Conservation (phyloP, 2,888 invertebrate genomes). For the Coecobrya sp. region DNA sequence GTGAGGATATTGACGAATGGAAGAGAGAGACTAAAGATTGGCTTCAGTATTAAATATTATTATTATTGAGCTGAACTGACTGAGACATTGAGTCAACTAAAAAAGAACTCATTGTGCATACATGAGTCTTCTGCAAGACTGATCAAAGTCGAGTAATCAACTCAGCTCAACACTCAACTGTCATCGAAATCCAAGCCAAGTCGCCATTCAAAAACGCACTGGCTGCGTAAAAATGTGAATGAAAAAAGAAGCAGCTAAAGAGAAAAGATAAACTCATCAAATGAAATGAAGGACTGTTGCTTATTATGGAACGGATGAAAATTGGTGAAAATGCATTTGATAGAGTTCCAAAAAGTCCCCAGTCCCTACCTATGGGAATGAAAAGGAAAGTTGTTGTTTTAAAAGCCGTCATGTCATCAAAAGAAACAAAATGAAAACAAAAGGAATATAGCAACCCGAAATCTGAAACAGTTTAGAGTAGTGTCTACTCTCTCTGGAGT, state of each 20-base stretch:
- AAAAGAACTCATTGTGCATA: slow-evolving; percentile 75
- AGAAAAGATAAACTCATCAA: not conserved
- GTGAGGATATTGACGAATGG: not conserved
- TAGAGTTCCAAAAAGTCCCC: not conserved
- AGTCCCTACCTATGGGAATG: not conserved
- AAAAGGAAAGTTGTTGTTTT: slow-evolving; percentile 3
- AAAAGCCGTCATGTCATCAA: not conserved
- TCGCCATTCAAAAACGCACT: not conserved
- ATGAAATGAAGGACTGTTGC: not conserved
- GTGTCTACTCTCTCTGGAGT: not conserved
- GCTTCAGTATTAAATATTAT: not conserved
- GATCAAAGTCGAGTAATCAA: slow-evolving; percentile 79
- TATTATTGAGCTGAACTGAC: slow-evolving; percentile 16
- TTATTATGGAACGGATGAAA: not conserved
- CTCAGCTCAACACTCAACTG: slow-evolving; percentile 71
- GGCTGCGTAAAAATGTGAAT: not conserved
- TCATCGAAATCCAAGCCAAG: not conserved
- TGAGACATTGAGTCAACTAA: slow-evolving; percentile 7
- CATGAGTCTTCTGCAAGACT: slow-evolving; percentile 79
- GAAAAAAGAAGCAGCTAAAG: not conserved
- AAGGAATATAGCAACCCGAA: not conserved
- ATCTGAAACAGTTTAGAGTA: not conserved
- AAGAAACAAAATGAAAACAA: not conserved
- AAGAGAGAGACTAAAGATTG: not conserved
- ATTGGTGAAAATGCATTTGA: slow-evolving; percentile 26